Percentiles rank a stretch among this genome's conserved stretches.
Conservation (phyloP, 2,888 invertebrate genomes). For the Metopia argyrocephala region DNA sequence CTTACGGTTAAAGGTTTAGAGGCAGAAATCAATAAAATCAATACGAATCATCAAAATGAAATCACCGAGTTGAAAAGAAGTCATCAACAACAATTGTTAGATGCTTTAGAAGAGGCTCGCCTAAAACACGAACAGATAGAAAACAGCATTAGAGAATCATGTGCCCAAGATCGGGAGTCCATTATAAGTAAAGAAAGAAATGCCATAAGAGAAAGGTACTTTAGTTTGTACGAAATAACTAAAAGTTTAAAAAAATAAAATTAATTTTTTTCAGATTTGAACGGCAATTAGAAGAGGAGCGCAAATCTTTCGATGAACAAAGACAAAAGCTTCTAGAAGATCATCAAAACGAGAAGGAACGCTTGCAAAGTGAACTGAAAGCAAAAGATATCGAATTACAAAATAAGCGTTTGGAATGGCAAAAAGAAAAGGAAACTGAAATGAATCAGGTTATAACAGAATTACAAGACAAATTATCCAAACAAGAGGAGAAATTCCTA, state of each 20-base stretch:
- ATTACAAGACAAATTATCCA: constrained; percentile 80
- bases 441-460: constrained; percentile 79
- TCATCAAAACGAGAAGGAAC: constrained; percentile 78
- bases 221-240: not conserved
- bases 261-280: constrained; percentile 77
- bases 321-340: constrained; percentile 80
- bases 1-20: constrained; percentile 92
- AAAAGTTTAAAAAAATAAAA: not conserved
- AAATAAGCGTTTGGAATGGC: constrained; percentile 76
- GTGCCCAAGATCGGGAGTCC: constrained; percentile 82
- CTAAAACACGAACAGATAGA: constrained; percentile 82
- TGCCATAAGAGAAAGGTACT: constrained; percentile 80
- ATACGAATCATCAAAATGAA: constrained; percentile 84
- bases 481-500: constrained; percentile 79
- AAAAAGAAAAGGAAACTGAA: constrained; percentile 79
- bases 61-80: constrained; percentile 79
- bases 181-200: constrained; percentile 82
- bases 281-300: constrained; percentile 80
- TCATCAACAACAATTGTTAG: constrained; percentile 84
- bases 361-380: constrained; percentile 77
- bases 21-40: constrained; percentile 89
- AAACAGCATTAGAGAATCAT: constrained; percentile 81
- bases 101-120: constrained; percentile 84
- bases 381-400: constrained; percentile 79
- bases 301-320: constrained; percentile 81